A percentile compares a stretch with the other conserved stretches of the same genome.
These are phyloP conservation scores for Pyrgus malvae DNA, from an alignment of 2,888 invertebrate genomes.

Conservation along the genomic window DNA sequence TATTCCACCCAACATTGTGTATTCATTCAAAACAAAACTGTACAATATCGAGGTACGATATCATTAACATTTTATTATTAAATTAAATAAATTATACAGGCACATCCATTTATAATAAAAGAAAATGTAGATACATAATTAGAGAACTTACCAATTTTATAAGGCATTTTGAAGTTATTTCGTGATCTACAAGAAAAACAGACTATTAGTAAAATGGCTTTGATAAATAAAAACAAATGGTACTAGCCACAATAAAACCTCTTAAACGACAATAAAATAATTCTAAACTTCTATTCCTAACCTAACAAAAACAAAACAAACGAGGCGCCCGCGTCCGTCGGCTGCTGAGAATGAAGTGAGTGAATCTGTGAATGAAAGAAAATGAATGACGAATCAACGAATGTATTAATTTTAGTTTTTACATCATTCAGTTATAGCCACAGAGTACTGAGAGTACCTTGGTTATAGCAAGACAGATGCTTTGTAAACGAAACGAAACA, in stretches of 20 bases:
- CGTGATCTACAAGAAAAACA: neutral
- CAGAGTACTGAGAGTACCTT: no score
- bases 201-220: neutral
- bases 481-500: no score
- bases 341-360: neutral
- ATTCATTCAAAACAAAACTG: no score
- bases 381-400: no score
- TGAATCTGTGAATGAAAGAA: no score
- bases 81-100: neutral
- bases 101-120: neutral
- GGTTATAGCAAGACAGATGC: no score
- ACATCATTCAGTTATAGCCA: no score
- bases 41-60: no score
- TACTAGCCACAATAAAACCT: no score
- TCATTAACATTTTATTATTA: neutral
- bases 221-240: neutral
- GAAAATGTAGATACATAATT: neutral
- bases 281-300: neutral
- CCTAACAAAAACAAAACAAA: neutral
- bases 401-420: no score
- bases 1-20: no score
- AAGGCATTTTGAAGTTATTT: conserved; percentile 3
- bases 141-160: conserved; percentile 1
- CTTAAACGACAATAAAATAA: neutral
- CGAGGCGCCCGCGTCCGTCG: neutral